Base-by-base conservation (phyloP, 2,113 vertebrate species). In the Cochlearius cochlearius region DNA sequence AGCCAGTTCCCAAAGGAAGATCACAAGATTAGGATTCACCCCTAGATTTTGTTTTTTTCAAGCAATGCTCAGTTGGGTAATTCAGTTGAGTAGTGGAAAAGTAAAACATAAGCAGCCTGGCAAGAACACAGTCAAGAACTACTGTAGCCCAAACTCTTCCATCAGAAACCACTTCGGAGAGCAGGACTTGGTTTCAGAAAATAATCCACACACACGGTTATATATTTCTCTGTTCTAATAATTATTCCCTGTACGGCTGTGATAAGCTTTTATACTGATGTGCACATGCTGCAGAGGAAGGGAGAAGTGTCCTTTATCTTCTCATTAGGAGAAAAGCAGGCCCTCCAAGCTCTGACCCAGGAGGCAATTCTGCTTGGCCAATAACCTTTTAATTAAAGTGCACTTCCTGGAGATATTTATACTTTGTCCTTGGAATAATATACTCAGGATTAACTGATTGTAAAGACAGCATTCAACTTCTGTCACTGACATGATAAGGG, bases 401-500 rank as follows among this genome's bases (percentile, higher is more conserved):
- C 23, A 49, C 81, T 96, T 97, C 93, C 94, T 95, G 93, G 26
- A 78, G 27, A 69, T 94, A 92, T 64, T 96, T 85, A 55, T 90
- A 85, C 67, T 96, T 78, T n/a, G 47, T 43, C 64, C 77, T 94
- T 96, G 59, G 53, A 92, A 82, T 73, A 94, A 97, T 47, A 77
- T 52, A 88, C 71, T 88, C 77, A 76, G 67, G 58, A 91, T 90
- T 80, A 91, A 74, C 47, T 39, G 32, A 22, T 74, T 81, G 45
- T 66, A 66, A 83, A 79, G 80, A 30, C 45, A 66, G 74, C 41
- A 15, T 68, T 95, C 81, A 76, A 52, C 74, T 92, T 90, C 50
- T 41, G n/a, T 67, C 43, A 59, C 72, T 75, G 69, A 56, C 36
- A 8, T 15, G 45, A 25, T 55, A 52, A 74, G 34, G 47, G n/a